Conservation (phyloP, 2,888 invertebrate species). For the Oligia strigilis region DNA sequence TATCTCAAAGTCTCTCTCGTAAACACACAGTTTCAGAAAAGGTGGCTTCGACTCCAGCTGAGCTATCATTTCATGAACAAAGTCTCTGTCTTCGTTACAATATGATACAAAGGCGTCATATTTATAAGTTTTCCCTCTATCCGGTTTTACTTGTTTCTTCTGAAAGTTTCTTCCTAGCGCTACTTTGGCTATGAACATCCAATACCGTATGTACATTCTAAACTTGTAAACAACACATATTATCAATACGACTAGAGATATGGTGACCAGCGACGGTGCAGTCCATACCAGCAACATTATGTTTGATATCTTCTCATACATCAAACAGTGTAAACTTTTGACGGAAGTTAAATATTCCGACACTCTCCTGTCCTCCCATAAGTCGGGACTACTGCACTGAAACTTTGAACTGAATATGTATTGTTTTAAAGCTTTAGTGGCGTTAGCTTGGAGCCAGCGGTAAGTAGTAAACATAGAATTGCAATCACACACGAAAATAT, state of each 20-base stretch:
- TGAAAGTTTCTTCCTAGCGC: conserved; percentile 85
- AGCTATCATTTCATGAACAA: conserved; percentile 91
- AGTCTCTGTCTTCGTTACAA: conserved; percentile 91
- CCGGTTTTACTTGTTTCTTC: conserved; percentile 67
- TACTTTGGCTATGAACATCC: conserved; percentile 90
- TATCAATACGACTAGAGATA: conserved; percentile 77
- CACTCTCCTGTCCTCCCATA: conserved; percentile 85
- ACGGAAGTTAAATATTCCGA: conserved; percentile 84
- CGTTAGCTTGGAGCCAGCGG: conserved; percentile 84
- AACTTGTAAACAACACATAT: conserved; percentile 80
- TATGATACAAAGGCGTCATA: conserved; percentile 92
- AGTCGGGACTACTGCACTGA: conserved; percentile 85
- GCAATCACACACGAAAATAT: conserved; percentile 91
- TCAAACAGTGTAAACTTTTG: conserved; percentile 81
- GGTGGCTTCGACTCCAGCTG: conserved; percentile 91
- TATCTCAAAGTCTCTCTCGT: conserved; percentile 92
- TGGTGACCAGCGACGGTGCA: conserved; percentile 81
- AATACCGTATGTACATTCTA: conserved; percentile 89
- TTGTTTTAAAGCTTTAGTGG: conserved; percentile 75
- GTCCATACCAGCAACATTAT: conserved; percentile 85
- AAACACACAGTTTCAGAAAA: conserved; percentile 92
- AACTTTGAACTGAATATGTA: conserved; percentile 82
- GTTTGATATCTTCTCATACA: conserved; percentile 83
- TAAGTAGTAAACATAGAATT: conserved; percentile 84
- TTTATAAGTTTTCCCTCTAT: conserved; percentile 78